These are phyloP conservation scores for Argentina silus DNA, from an alignment of 2,797 vertebrate genomes.

Conservation along the genomic window DNA sequence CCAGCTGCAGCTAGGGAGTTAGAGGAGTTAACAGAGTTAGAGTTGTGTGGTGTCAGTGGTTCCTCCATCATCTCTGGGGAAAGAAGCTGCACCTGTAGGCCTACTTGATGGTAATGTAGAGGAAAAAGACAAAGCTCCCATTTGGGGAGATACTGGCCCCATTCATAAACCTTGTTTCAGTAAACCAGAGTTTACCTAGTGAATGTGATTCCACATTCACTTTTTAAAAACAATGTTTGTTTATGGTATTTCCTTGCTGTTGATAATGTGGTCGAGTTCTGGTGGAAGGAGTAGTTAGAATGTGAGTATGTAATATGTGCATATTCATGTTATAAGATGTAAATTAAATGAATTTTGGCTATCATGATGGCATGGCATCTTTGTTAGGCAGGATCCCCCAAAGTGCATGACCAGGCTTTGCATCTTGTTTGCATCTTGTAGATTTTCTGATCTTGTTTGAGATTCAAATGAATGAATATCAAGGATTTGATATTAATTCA, in stretches of 20 bases:
- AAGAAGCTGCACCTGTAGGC: conserved; percentile 36
- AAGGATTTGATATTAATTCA: neutral
- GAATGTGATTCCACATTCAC: too few species aligned
- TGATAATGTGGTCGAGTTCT: conserved; percentile 18
- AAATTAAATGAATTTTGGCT: neutral
- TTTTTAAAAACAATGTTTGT: conserved; percentile 41
- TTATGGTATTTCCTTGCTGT: conserved; percentile 24
- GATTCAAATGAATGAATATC: neutral
- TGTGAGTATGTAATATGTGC: neutral
- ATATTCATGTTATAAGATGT: neutral
- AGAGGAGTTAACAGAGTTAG: neutral
- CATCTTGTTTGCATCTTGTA: neutral
- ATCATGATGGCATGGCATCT: neutral
- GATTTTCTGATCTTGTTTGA: neutral
- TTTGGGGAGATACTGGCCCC: conserved; percentile 29
- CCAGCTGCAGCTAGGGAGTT: neutral
- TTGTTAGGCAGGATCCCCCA: too few species aligned
- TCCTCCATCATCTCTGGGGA: conserved; percentile 4
- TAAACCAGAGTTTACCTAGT: conserved; percentile 15
- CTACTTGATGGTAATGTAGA: conserved; percentile 14
- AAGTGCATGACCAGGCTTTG: neutral
- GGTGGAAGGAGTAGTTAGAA: neutral
- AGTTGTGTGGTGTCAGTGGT: neutral
- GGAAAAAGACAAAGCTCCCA: neutral
- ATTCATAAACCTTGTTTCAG: conserved; percentile 37